Evolutionary conservation across 2,113 vertebrate species (phyloP).

Genomic region (Sylvia atricapilla): DNA sequence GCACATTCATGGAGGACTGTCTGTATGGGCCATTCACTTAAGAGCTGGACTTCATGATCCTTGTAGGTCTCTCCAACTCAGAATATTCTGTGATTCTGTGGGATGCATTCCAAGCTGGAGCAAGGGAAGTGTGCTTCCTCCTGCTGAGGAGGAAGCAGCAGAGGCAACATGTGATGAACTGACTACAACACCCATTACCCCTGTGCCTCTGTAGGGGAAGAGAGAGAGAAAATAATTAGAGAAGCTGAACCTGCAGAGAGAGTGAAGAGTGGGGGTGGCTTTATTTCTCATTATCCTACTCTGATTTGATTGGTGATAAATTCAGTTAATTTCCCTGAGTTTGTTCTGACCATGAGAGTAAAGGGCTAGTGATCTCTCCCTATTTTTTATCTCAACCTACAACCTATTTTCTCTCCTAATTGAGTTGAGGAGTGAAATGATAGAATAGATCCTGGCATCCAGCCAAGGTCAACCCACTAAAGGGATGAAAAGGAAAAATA

Average conservation of each 20-base stretch:
- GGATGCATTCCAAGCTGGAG: not conserved
- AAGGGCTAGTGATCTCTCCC: fast-evolving
- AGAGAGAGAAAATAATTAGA: not conserved
- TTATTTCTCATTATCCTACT: not conserved
- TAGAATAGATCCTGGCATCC: not conserved
- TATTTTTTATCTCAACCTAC: fast-evolving
- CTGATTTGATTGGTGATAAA: not conserved
- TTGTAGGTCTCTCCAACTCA: not conserved
- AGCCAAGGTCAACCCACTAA: not conserved
- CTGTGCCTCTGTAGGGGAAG: not conserved
- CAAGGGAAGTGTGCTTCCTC: not conserved
- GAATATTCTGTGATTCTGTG: not conserved
- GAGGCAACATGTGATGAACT: not conserved
- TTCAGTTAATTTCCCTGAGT: not conserved
- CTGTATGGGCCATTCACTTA: not conserved
- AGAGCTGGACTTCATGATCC: not conserved
- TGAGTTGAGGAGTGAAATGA: not conserved
- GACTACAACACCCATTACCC: not conserved
- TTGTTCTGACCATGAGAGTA: not conserved
- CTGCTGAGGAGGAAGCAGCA: not conserved
- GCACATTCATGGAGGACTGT: too few species aligned
- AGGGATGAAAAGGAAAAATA: not conserved
- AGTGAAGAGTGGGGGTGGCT: not conserved
- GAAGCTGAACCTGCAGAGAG: not conserved
- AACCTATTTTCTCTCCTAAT: not conserved